Evolutionary conservation across 2,113 vertebrate genomes (phyloP).

Genomic region (Odocoileus hemionus): DNA sequence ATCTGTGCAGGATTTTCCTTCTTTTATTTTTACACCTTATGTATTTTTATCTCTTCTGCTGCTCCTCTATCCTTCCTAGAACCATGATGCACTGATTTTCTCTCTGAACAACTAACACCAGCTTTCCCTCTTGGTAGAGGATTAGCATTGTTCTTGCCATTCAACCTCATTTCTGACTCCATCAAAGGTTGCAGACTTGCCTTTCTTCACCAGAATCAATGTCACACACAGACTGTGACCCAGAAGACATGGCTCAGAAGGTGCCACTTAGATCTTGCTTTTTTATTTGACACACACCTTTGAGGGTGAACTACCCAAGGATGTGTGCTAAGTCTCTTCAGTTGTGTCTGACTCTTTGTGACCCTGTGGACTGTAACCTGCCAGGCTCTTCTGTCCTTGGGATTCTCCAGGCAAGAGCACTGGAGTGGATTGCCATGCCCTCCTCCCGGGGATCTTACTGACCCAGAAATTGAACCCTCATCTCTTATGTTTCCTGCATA

Average conservation of each 20-base stretch:
- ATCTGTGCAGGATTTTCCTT: background rate
- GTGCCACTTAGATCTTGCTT: background rate
- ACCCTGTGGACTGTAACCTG: background rate
- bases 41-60: background rate
- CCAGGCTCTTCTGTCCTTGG: background rate
- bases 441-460: background rate
- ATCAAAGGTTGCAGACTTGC: fast-evolving
- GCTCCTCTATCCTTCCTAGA: background rate
- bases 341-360: background rate
- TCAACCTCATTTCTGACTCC: background rate
- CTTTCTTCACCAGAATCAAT: background rate
- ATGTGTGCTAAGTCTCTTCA: background rate
- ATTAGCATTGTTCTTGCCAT: fast-evolving
- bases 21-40: too few species aligned
- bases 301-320: background rate
- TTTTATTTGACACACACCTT: background rate
- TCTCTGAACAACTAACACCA: background rate
- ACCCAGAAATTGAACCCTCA: background rate
- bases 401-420: background rate
- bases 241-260: background rate
- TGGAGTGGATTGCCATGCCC: background rate
- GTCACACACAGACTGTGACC: background rate
- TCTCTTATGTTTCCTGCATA: background rate
- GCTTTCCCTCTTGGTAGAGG: fast-evolving
- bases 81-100: fast-evolving